Conservation (phyloP, 2,888 invertebrate genomes). For the Seira sanloemensis region DNA sequence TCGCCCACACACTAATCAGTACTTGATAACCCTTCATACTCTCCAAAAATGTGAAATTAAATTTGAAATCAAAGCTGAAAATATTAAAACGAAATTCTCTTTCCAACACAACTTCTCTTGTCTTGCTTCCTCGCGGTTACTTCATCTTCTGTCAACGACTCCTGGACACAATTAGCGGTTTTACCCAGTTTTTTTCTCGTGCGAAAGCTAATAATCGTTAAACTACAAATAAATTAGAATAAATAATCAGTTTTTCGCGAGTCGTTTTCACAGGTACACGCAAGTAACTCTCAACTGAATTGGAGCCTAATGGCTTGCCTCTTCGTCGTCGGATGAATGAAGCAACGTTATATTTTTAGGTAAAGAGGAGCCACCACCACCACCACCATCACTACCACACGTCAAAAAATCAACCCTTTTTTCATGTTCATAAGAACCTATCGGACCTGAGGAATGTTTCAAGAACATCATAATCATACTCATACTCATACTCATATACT, state of each 20-base stretch:
- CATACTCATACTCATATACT: slow-evolving; percentile 1
- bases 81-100: neutral
- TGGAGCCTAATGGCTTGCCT: too few species aligned
- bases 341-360: slow-evolving; percentile 40
- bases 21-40: slow-evolving; percentile 30
- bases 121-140: neutral
- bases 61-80: neutral
- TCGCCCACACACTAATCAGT: slow-evolving; percentile 10
- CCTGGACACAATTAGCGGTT: neutral
- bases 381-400: neutral
- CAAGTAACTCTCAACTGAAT: too few species aligned
- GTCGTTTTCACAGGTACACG: too few species aligned
- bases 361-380: slow-evolving; percentile 1
- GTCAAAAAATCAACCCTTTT: slow-evolving; percentile 4
- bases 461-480: neutral
- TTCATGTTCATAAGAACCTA: neutral
- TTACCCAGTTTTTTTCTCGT: neutral
- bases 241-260: neutral
- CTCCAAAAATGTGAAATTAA: too few species aligned
- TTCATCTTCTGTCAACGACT: neutral
- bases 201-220: neutral
- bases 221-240: neutral
- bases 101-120: neutral
- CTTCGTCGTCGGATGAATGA: slow-evolving; percentile 41
- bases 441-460: neutral